Conservation (phyloP, 37 sponge, comb jelly and placozoan species). For the Halichondria panicea region DNA sequence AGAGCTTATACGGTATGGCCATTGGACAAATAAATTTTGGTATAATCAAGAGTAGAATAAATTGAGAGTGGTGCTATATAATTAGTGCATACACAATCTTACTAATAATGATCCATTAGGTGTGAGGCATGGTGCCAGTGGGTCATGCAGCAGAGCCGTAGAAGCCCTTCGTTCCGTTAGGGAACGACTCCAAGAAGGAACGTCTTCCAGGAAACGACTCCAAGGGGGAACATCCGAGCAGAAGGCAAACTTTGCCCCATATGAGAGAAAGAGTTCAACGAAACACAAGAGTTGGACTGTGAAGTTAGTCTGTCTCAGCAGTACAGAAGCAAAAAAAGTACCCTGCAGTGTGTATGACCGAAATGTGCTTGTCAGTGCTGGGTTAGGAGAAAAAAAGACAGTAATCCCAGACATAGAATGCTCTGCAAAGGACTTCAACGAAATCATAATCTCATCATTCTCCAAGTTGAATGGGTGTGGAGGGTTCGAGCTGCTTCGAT, state of each 20-base stretch:
- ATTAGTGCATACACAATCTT: background rate
- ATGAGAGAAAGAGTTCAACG: background rate
- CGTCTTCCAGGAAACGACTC: too few species aligned
- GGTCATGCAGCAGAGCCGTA: slow-evolving; percentile 4
- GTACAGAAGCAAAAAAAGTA: background rate
- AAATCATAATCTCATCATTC: background rate
- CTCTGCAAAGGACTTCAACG: slow-evolving; percentile 17
- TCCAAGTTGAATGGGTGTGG: slow-evolving; percentile 23
- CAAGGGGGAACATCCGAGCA: background rate
- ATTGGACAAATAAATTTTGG: too few species aligned
- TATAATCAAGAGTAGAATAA: background rate
- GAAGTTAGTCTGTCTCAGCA: slow-evolving; percentile 18
- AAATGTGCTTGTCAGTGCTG: slow-evolving; percentile 20
- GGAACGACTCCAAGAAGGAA: background rate
- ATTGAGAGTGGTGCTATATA: background rate
- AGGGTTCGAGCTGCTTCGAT: slow-evolving; percentile 43
- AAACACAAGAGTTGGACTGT: slow-evolving; percentile 23
- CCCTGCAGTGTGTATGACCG: slow-evolving; percentile 15
- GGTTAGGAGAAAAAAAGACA: slow-evolving; percentile 34
- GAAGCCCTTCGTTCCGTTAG: background rate
- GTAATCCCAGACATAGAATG: slow-evolving; percentile 15
- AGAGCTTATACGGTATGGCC: too few species aligned
- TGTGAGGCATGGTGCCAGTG: too few species aligned
- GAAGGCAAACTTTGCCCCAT: background rate
- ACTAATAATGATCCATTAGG: background rate